Evolutionary conservation across 2,113 vertebrate species (phyloP).

Genomic region (Carettochelys insculpta): DNA sequence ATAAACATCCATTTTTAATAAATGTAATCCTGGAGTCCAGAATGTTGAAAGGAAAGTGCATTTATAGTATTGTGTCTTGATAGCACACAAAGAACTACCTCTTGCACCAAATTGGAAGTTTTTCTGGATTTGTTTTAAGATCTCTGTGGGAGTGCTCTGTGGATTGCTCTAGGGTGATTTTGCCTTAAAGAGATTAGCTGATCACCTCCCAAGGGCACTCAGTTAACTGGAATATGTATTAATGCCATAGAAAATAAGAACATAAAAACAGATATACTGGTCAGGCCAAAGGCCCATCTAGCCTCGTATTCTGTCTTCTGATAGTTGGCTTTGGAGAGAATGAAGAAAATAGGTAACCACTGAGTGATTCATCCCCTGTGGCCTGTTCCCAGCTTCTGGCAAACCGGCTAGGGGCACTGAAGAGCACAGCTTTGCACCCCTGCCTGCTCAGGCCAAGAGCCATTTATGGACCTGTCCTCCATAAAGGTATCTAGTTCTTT

Average conservation of each 20-base stretch:
- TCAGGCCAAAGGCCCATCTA: background rate
- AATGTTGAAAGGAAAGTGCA: background rate
- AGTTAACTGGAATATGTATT: background rate
- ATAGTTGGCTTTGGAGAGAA: too few species aligned
- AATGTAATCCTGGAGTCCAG: background rate
- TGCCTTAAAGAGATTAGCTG: background rate
- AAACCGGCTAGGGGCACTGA: too few species aligned
- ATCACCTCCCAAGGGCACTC: background rate
- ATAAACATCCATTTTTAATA: conserved; percentile 19
- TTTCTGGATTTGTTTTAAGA: conserved; percentile 39
- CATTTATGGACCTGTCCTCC: background rate
- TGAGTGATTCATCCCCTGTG: too few species aligned
- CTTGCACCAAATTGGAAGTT: background rate
- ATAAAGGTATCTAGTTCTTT: background rate
- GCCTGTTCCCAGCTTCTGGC: too few species aligned
- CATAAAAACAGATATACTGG: background rate
- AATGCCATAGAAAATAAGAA: accelerated
- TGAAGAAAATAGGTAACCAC: too few species aligned
- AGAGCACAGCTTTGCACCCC: too few species aligned
- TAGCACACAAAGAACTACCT: conserved; percentile 6
- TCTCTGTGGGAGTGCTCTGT: background rate
- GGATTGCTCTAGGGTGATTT: background rate
- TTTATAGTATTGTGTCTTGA: conserved; percentile 46
- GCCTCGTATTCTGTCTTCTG: background rate
- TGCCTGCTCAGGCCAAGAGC: too few species aligned